Conservation (phyloP, 2,888 invertebrate species). For the Agrochola lychnidis region DNA sequence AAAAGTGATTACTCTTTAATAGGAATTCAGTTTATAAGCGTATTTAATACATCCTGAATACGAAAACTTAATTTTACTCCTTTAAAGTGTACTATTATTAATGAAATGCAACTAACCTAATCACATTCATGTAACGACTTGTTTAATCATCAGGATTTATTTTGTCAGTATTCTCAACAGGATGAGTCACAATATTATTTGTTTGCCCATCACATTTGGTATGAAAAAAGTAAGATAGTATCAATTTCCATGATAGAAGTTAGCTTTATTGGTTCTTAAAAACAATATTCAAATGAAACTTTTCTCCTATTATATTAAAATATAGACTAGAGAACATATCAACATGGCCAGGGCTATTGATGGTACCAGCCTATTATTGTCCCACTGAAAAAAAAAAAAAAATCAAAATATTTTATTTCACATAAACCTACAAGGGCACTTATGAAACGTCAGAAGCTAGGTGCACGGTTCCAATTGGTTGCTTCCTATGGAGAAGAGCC, state of each 20-base stretch:
- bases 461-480: too few relatives aligned
- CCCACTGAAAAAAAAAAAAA: too few relatives aligned
- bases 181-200: neutral
- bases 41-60: neutral
- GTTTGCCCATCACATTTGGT: neutral
- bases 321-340: neutral
- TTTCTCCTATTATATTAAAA: neutral
- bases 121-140: neutral
- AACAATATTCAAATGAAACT: neutral
- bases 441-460: too few relatives aligned
- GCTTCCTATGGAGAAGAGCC: too few relatives aligned
- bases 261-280: too few relatives aligned
- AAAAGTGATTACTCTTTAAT: neutral
- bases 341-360: too few relatives aligned
- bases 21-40: neutral
- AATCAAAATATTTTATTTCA: too few relatives aligned
- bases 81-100: neutral
- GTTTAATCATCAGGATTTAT: neutral
- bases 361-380: neutral
- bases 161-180: neutral
- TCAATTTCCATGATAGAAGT: neutral
- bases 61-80: neutral
- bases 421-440: too few relatives aligned
- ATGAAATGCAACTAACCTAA: neutral
- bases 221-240: neutral